A percentile compares a stretch with the other conserved stretches of the same genome.
These are phyloP conservation scores for Hippocampus guttulatus DNA, from an alignment of 2,113 vertebrate genomes.

Conservation along the genomic window DNA sequence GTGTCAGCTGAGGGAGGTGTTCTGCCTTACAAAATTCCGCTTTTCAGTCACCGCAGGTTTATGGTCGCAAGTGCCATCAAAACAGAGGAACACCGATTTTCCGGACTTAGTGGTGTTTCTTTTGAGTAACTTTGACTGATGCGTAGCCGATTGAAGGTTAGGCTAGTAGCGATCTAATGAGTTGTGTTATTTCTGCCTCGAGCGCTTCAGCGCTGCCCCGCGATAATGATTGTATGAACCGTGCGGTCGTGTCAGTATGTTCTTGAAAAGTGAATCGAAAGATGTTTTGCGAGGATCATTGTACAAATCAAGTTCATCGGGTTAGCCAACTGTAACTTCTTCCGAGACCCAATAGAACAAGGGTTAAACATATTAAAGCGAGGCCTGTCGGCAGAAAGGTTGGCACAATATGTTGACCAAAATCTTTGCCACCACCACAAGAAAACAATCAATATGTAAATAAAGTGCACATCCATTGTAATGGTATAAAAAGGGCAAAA, in stretches of 20 bases:
- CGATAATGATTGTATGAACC: conserved; percentile 16
- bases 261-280: not conserved
- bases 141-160: not conserved
- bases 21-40: not conserved
- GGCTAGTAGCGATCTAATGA: not conserved
- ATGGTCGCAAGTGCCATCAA: not conserved
- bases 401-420: no score
- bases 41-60: not conserved
- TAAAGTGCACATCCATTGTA: no score
- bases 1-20: conserved; percentile 5
- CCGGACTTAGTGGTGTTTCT: conserved; percentile 3
- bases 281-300: not conserved
- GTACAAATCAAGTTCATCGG: not conserved
- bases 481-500: not conserved
- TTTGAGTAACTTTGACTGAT: not conserved
- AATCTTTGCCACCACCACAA: no score
- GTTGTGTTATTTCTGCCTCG: conserved; percentile 11
- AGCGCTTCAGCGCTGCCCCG: conserved; percentile 9
- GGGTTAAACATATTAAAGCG: no score
- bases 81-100: not conserved
- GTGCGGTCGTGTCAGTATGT: not conserved
- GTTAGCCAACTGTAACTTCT: no score
- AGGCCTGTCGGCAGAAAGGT: no score
- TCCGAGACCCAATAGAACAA: no score
- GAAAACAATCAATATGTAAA: no score